These are phyloP conservation scores for Rallus limicola DNA, from an alignment of 2,113 vertebrate species.

Conservation along the genomic window DNA sequence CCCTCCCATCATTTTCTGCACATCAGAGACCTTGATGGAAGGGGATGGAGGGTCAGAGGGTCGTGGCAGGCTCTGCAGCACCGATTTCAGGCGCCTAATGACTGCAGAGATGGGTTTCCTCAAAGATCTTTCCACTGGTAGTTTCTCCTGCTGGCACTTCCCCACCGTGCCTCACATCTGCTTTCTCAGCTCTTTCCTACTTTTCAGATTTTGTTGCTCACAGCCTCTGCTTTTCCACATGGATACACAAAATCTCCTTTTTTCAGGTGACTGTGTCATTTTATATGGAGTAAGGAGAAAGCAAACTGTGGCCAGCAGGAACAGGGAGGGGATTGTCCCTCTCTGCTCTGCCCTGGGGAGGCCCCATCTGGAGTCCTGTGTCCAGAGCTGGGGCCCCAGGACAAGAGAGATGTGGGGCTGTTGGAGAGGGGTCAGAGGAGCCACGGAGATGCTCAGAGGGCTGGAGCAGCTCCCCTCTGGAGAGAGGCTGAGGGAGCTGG, in stretches of 20 bases:
- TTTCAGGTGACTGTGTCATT: not conserved
- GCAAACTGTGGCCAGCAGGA: not conserved
- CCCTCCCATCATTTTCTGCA: not conserved
- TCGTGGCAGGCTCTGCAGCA: fast-evolving
- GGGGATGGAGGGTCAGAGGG: no score
- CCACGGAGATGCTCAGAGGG: no score
- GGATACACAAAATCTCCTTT: not conserved
- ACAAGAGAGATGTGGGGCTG: no score
- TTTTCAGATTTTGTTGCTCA: not conserved
- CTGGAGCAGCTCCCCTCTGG: no score
- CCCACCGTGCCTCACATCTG: not conserved
- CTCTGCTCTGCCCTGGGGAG: no score
- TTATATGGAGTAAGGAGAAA: not conserved
- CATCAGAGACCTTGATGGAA: fast-evolving
- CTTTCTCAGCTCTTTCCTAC: not conserved
- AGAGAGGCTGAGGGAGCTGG: no score
- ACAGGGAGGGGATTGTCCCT: no score
- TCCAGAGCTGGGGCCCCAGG: no score
- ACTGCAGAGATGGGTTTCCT: not conserved
- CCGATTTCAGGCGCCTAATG: not conserved
- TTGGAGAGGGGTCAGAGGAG: no score
- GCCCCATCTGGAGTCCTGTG: no score
- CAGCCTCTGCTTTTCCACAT: not conserved
- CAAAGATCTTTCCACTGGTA: fast-evolving
- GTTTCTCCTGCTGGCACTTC: not conserved